These are phyloP conservation scores for Geotrypetes seraphini DNA, from an alignment of 2,797 vertebrate genomes.

Conservation along the genomic window DNA sequence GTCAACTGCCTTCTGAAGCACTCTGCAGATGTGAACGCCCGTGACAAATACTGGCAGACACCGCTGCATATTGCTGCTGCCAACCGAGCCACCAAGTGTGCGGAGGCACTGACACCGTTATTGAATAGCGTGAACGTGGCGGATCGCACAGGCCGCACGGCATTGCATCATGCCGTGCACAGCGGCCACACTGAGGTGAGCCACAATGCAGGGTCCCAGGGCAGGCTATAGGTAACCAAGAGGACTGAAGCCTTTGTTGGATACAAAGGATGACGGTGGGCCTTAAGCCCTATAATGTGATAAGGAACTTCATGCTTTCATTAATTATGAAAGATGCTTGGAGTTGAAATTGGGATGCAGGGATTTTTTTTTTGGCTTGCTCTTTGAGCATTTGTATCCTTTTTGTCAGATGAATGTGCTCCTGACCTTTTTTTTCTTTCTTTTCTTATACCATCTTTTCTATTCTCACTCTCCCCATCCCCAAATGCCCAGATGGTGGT, in stretches of 20 bases:
- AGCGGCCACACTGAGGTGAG: constrained; percentile 85
- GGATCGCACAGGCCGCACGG: constrained; percentile 84
- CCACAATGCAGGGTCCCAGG: too few relatives aligned
- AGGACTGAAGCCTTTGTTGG: too few relatives aligned
- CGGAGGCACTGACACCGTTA: constrained; percentile 75
- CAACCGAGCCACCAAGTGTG: constrained; percentile 83
- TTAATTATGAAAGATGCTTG: too few relatives aligned
- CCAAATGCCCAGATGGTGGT: constrained; percentile 79
- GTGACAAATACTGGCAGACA: constrained; percentile 94
- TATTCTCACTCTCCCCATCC: neutral
- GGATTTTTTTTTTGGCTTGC: too few relatives aligned
- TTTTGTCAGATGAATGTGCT: too few relatives aligned
- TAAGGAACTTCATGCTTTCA: too few relatives aligned
- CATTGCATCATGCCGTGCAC: constrained; percentile 89
- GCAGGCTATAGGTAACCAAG: too few relatives aligned
- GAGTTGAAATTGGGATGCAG: too few relatives aligned
- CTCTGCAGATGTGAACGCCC: constrained; percentile 81
- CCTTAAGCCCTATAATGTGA: too few relatives aligned
- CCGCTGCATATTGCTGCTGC: constrained; percentile 87
- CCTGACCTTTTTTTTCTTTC: neutral
- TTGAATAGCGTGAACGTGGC: constrained; percentile 84
- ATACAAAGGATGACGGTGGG: too few relatives aligned
- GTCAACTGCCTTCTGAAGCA: constrained; percentile 83
- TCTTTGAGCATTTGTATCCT: too few relatives aligned
- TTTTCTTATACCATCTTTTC: accelerated